Conservation (phyloP, 2,888 invertebrate species). For the Pachymerium ferrugineum region DNA sequence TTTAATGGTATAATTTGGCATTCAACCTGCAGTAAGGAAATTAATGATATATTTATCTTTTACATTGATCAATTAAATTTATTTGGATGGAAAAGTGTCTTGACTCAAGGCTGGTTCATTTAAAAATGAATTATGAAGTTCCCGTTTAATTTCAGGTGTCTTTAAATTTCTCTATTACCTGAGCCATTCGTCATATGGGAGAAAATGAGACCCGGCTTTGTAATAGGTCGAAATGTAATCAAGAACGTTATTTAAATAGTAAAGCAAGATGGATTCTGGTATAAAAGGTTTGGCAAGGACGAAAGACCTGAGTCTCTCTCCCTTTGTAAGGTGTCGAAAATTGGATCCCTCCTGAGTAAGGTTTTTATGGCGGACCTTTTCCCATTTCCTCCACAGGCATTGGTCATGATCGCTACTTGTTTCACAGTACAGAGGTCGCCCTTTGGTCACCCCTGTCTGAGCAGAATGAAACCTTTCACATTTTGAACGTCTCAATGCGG, state of each 20-base stretch:
- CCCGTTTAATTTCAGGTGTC: no score
- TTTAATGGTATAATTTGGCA: no score
- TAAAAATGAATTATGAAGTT: no score
- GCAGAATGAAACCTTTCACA: conserved; percentile 18
- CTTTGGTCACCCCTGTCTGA: conserved; percentile 10
- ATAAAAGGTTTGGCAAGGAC: neutral
- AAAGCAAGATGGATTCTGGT: neutral
- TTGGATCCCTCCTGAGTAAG: neutral
- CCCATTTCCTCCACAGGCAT: conserved; percentile 14
- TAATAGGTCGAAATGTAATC: neutral
- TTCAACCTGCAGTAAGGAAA: no score
- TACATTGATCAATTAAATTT: no score
- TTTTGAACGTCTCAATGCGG: conserved; percentile 21
- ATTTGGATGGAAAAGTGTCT: no score
- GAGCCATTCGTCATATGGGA: no score
- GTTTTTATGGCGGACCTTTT: conserved; percentile 6
- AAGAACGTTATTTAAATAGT: neutral
- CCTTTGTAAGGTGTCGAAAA: conserved; percentile 1
- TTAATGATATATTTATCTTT: no score
- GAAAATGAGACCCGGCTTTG: neutral
- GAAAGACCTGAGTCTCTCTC: neutral
- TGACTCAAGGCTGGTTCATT: no score
- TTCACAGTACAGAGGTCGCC: conserved; percentile 18
- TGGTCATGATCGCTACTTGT: conserved; percentile 10
- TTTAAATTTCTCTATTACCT: no score